Percentiles rank a stretch among this genome's conserved stretches.
These are phyloP conservation scores for Hirtodrosophila histrioides DNA, from an alignment of 2,888 invertebrate species.

Conservation along the genomic window DNA sequence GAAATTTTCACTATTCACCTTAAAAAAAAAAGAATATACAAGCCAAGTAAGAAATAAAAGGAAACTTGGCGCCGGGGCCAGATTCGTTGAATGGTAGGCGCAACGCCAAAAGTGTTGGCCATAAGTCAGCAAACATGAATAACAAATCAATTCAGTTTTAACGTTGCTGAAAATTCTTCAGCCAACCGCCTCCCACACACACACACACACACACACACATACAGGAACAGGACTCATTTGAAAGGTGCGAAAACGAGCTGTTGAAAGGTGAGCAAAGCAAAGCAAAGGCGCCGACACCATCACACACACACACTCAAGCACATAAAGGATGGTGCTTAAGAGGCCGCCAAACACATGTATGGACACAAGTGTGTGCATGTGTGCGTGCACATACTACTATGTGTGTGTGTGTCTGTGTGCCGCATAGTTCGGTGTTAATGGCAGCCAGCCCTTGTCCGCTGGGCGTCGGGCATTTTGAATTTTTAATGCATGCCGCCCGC, in stretches of 20 bases:
- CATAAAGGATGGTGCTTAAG: slow-evolving; percentile 45
- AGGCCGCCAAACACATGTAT: slow-evolving; percentile 50
- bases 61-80: slow-evolving; percentile 50
- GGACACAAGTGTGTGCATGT: slow-evolving; percentile 6
- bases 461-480: slow-evolving; percentile 78
- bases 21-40: slow-evolving; percentile 26
- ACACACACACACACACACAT: slow-evolving; percentile 6
- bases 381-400: slow-evolving; percentile 6
- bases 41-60: slow-evolving; percentile 50
- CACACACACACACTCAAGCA: slow-evolving; percentile 21
- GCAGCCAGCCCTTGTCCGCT: slow-evolving; percentile 64
- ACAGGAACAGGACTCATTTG: slow-evolving; percentile 39
- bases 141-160: slow-evolving; percentile 82
- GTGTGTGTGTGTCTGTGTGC: slow-evolving; percentile 23
- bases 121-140: slow-evolving; percentile 82
- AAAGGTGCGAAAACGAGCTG: slow-evolving; percentile 63
- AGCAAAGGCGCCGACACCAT: slow-evolving; percentile 55
- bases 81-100: slow-evolving; percentile 71
- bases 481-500: slow-evolving; percentile 69
- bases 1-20: slow-evolving; percentile 75
- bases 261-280: slow-evolving; percentile 64
- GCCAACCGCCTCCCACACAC: slow-evolving; percentile 16
- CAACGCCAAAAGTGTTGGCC: slow-evolving; percentile 78
- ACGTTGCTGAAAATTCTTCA: slow-evolving; percentile 64
- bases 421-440: slow-evolving; percentile 69